Percentiles rank a stretch among this genome's conserved stretches.
These are phyloP conservation scores for Anableps anableps DNA, from an alignment of 2,797 vertebrate species.

Conservation along the genomic window DNA sequence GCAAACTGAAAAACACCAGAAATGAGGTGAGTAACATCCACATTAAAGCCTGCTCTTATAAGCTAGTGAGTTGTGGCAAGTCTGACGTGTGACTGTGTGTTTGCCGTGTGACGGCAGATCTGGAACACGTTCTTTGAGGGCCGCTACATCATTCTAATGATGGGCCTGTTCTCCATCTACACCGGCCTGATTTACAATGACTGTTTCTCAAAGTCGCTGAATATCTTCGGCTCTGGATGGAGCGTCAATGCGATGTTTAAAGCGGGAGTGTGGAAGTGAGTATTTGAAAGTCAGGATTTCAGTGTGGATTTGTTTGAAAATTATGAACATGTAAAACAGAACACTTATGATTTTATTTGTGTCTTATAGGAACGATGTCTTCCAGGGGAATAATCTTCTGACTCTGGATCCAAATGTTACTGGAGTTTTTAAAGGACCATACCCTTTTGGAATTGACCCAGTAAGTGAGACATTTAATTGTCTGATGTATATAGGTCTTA, in stretches of 20 bases:
- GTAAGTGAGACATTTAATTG: slow-evolving; percentile 78
- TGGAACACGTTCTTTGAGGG: slow-evolving; percentile 94
- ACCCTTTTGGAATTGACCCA: slow-evolving; percentile 96
- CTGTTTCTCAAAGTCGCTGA: slow-evolving; percentile 98
- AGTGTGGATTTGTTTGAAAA: neutral
- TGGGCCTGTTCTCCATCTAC: slow-evolving; percentile 97
- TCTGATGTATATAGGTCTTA: neutral
- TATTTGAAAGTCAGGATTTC: slow-evolving; percentile 13
- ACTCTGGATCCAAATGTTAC: slow-evolving; percentile 87
- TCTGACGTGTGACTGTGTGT: slow-evolving; percentile 9
- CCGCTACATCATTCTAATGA: slow-evolving; percentile 94
- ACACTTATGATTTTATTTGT: slow-evolving; percentile 25
- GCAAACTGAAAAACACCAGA: slow-evolving; percentile 86
- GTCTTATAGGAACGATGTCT: slow-evolving; percentile 28
- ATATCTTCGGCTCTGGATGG: slow-evolving; percentile 94
- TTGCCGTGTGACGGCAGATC: slow-evolving; percentile 80
- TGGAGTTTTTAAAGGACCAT: slow-evolving; percentile 90
- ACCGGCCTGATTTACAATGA: slow-evolving; percentile 98
- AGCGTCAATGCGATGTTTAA: slow-evolving; percentile 88
- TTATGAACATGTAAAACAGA: neutral
- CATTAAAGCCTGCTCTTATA: neutral
- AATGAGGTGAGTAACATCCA: slow-evolving; percentile 84
- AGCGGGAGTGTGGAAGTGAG: slow-evolving; percentile 84
- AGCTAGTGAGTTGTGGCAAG: neutral
- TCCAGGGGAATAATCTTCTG: slow-evolving; percentile 64